Percentiles rank a stretch among this genome's conserved stretches.
Evolutionary conservation across 2,113 vertebrate genomes (phyloP).

Genomic region (Cochlearius cochlearius): DNA sequence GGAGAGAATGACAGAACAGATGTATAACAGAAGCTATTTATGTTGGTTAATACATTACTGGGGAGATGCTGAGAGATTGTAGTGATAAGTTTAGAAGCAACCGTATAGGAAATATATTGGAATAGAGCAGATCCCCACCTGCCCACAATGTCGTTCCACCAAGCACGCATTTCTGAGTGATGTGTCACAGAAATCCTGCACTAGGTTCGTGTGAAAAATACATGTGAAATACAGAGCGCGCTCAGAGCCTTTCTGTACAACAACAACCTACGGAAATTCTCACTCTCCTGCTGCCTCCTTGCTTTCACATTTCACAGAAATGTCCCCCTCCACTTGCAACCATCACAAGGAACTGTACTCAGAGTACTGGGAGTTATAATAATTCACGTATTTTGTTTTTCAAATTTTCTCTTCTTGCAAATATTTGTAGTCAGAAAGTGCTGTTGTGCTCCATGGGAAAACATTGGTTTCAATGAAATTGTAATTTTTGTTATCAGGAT

Average conservation of each 20-base stretch:
- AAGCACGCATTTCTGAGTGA: not conserved
- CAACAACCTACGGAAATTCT: slow-evolving; percentile 34
- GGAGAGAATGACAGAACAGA: slow-evolving; percentile 45
- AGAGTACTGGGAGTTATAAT: not conserved
- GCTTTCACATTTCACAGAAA: not conserved
- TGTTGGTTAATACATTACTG: slow-evolving; percentile 23
- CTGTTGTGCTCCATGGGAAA: not conserved
- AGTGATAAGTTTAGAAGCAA: slow-evolving; percentile 55
- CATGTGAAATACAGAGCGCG: not conserved
- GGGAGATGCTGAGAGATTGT: not conserved
- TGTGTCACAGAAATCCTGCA: slow-evolving; percentile 33
- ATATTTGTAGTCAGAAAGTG: not conserved
- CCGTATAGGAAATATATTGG: slow-evolving; percentile 11
- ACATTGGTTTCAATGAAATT: not conserved
- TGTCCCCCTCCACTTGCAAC: not conserved
- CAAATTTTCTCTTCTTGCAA: not conserved
- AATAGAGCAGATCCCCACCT: slow-evolving; percentile 56
- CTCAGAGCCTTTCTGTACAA: slow-evolving; percentile 21
- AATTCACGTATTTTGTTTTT: not conserved
- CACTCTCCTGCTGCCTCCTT: slow-evolving; percentile 27
- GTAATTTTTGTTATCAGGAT: slow-evolving; percentile 8
- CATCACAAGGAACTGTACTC: not conserved
- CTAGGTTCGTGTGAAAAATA: slow-evolving; percentile 1
- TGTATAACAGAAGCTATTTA: slow-evolving; percentile 59
- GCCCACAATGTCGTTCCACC: slow-evolving; percentile 27